phyloP scores from a whole-genome alignment of 2,113 vertebrate species.

The Labeo catla region DNA sequence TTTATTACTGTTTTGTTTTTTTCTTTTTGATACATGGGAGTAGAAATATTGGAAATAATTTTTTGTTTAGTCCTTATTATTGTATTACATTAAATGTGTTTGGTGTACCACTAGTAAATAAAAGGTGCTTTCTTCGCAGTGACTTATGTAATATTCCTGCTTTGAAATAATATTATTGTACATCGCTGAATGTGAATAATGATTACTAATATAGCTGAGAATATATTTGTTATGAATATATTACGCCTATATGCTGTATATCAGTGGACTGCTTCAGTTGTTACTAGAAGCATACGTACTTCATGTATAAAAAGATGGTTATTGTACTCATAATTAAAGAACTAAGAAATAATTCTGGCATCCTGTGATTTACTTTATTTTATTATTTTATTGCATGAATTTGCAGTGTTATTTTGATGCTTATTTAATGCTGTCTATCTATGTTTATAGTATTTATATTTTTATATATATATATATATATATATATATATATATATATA shows the following conservation, averaged over 20 bases:
- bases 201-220: not conserved
- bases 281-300: not conserved
- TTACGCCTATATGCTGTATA: constrained; percentile 23
- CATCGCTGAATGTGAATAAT: constrained; percentile 26
- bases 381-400: not conserved
- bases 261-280: constrained; percentile 6
- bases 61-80: not conserved
- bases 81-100: constrained; percentile 35
- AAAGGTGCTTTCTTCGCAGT: not conserved
- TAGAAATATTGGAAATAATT: not conserved
- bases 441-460: no score
- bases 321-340: constrained; percentile 14
- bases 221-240: constrained; percentile 39
- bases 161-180: constrained; percentile 31
- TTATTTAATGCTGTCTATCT: no score
- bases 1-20: not conserved
- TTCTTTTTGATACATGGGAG: constrained; percentile 1
- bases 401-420: not conserved
- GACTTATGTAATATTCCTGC: constrained; percentile 14
- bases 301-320: constrained; percentile 29
- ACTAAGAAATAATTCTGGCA: not conserved
- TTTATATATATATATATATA: no score
- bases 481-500: no score
- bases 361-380: not conserved
- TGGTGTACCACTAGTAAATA: constrained; percentile 20